Evolutionary conservation across 2,113 vertebrate genomes (phyloP).

Genomic region (Empidonax traillii): DNA sequence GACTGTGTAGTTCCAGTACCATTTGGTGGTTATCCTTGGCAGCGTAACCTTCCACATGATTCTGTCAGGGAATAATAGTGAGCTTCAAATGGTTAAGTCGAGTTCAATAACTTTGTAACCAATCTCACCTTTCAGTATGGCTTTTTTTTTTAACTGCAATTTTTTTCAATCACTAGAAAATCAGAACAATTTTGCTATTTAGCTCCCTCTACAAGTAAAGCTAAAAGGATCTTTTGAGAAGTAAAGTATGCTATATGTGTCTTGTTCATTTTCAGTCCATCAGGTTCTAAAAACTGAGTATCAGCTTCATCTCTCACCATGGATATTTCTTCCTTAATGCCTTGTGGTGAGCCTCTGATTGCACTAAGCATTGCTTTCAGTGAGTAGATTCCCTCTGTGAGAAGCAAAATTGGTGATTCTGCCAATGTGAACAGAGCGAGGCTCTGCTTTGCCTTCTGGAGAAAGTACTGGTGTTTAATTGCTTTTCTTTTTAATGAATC

Average conservation of each 20-base stretch:
- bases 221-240: not conserved
- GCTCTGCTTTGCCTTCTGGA: not conserved
- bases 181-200: not conserved
- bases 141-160: not conserved
- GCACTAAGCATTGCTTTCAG: slow-evolving; percentile 15
- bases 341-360: slow-evolving; percentile 23
- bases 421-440: not conserved
- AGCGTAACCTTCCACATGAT: not conserved
- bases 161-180: slow-evolving; percentile 4
- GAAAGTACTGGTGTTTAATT: slow-evolving; percentile 15
- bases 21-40: not conserved
- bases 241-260: not conserved
- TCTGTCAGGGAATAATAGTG: not conserved
- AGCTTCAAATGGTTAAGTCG: not conserved
- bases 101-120: not conserved
- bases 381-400: not conserved
- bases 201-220: not conserved
- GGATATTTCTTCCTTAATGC: slow-evolving; percentile 16
- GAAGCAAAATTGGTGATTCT: not conserved
- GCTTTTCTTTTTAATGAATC: slow-evolving; percentile 27
- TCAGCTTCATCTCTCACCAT: slow-evolving; percentile 1
- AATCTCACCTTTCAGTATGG: not conserved
- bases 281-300: not conserved
- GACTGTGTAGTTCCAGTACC: not conserved
- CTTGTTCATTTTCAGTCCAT: slow-evolving; percentile 29